Percentiles rank a stretch among this genome's conserved stretches.
Evolutionary conservation across 2,888 invertebrate genomes (phyloP).

Genomic region (Hirtodrosophila duncani): DNA sequence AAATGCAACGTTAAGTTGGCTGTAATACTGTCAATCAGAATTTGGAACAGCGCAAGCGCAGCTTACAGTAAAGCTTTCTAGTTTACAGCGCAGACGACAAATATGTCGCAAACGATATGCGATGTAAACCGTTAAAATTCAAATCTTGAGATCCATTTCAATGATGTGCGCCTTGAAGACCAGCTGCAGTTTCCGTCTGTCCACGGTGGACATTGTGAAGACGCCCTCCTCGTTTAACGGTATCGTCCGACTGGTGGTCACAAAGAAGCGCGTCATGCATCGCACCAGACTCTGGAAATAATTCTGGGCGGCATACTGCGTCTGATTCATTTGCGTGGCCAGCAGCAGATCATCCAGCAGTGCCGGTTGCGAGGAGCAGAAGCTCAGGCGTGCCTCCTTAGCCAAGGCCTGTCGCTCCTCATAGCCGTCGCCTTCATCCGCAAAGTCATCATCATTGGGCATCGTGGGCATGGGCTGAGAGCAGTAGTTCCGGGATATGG

Average conservation of each 20-base stretch:
- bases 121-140: no score
- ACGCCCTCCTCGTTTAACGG: constrained; percentile 82
- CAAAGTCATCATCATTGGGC: constrained; percentile 50
- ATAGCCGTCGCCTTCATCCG: constrained; percentile 12
- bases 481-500: constrained; percentile 77
- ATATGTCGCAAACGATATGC: no score
- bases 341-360: constrained; percentile 89
- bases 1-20: no score
- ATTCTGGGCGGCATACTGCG: constrained; percentile 80
- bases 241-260: constrained; percentile 84
- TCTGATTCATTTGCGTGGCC: constrained; percentile 83
- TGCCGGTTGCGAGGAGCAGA: constrained; percentile 93
- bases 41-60: no score
- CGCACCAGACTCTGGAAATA: constrained; percentile 89
- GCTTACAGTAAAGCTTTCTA: no score
- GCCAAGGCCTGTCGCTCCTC: constrained; percentile 58
- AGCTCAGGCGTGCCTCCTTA: constrained; percentile 79
- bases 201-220: constrained; percentile 87
- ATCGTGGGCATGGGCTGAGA: constrained; percentile 78
- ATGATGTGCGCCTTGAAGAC: constrained; percentile 88
- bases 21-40: no score
- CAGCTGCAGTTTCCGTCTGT: constrained; percentile 85
- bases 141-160: constrained; percentile 87
- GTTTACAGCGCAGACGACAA: no score
- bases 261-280: constrained; percentile 96